These are phyloP conservation scores for Sebastes reedi DNA, from an alignment of 2,797 vertebrate genomes.

Conservation along the genomic window DNA sequence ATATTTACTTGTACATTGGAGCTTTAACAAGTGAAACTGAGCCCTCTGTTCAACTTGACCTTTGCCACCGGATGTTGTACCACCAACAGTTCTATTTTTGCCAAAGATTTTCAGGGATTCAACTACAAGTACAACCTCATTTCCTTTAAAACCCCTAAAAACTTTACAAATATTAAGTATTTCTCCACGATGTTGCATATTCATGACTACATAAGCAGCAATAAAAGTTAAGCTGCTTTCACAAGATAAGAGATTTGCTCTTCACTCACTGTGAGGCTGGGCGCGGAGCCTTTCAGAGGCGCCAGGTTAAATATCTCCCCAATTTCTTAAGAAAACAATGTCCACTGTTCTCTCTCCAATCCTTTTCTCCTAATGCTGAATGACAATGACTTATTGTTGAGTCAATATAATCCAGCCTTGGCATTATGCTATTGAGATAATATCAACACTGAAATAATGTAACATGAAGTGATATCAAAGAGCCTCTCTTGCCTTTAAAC, in stretches of 20 bases:
- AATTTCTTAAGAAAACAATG: neutral
- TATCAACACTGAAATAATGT: neutral
- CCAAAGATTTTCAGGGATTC: neutral
- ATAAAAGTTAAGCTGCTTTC: no score
- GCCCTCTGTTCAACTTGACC: conserved; percentile 22
- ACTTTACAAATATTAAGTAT: neutral
- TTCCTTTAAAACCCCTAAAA: neutral
- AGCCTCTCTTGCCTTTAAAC: neutral
- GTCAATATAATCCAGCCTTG: neutral
- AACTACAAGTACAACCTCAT: neutral
- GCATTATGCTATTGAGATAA: no score
- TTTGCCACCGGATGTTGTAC: conserved; percentile 3
- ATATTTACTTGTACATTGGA: neutral
- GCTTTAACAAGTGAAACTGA: conserved; percentile 6
- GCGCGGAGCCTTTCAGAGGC: no score
- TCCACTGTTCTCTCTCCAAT: neutral
- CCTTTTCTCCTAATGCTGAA: neutral
- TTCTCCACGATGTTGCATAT: neutral
- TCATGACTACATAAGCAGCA: fast-evolving
- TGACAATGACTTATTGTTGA: neutral
- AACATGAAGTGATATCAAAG: neutral
- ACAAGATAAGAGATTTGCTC: no score
- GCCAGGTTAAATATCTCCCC: no score
- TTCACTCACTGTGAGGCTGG: no score
- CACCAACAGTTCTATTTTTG: neutral